phyloP scores from a whole-genome alignment of 1,140 invertebrate genomes.

The Zaprionus camerounensis region DNA sequence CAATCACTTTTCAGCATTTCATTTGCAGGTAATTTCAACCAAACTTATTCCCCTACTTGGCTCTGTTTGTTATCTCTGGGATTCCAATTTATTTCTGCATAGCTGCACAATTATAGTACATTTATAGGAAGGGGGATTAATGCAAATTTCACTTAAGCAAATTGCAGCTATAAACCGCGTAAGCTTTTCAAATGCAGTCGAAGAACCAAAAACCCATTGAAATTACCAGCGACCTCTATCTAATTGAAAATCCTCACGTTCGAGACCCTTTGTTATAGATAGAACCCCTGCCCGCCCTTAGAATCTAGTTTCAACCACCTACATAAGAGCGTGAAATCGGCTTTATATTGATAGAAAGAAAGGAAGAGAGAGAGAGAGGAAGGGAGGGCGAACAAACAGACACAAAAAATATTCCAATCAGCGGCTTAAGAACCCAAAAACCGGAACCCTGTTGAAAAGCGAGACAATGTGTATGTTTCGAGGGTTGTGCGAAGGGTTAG shows the following conservation, averaged over 20 bases:
- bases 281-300: slow-evolving; percentile 11
- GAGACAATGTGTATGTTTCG: slow-evolving; percentile 41
- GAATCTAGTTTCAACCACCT: slow-evolving; percentile 45
- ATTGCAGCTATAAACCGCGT: slow-evolving; percentile 72
- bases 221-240: slow-evolving; percentile 66
- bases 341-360: slow-evolving; percentile 38
- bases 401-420: slow-evolving; percentile 75
- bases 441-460: slow-evolving; percentile 41
- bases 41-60: slow-evolving; percentile 24
- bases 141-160: slow-evolving; percentile 77
- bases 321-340: slow-evolving; percentile 71
- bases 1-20: not conserved
- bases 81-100: slow-evolving; percentile 58
- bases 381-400: not conserved
- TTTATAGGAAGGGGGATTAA: slow-evolving; percentile 53
- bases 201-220: slow-evolving; percentile 7
- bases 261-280: slow-evolving; percentile 37
- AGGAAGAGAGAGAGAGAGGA: not conserved
- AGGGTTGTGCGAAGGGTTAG: slow-evolving; percentile 42
- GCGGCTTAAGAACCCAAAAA: slow-evolving; percentile 64
- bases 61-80: slow-evolving; percentile 57
- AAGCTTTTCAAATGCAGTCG: slow-evolving; percentile 47
- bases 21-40: slow-evolving; percentile 7
- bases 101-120: slow-evolving; percentile 47
- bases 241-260: slow-evolving; percentile 77